phyloP scores from a whole-genome alignment of 2,888 invertebrate genomes.

The Spicauda simplicius region DNA sequence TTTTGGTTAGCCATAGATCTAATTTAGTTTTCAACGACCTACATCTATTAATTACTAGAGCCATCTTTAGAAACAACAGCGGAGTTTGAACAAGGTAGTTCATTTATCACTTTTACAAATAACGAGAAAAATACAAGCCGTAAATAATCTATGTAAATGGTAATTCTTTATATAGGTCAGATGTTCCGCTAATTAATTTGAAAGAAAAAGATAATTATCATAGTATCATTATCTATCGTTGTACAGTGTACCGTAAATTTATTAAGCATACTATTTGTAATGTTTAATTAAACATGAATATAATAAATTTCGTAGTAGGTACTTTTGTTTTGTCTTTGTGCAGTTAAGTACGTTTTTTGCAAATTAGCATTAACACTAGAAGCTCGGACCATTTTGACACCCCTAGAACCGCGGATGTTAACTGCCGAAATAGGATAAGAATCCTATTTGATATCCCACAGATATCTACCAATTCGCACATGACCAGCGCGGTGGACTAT shows the following conservation, averaged over 20 bases:
- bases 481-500: too few relatives aligned
- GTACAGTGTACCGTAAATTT: neutral
- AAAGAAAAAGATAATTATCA: conserved; percentile 11
- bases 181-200: conserved; percentile 23
- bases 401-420: too few relatives aligned
- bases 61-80: neutral
- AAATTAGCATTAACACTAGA: too few relatives aligned
- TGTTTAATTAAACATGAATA: too few relatives aligned
- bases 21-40: neutral
- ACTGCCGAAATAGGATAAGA: too few relatives aligned
- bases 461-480: too few relatives aligned
- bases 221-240: conserved; percentile 9
- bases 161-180: conserved; percentile 23
- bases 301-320: too few relatives aligned
- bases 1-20: neutral
- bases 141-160: conserved; percentile 31
- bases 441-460: too few relatives aligned
- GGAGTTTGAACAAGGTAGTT: neutral
- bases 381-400: too few relatives aligned
- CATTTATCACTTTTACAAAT: conserved; percentile 8
- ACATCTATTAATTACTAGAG: conserved; percentile 8
- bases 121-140: conserved; percentile 10
- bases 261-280: neutral
- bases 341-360: too few relatives aligned
- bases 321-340: too few relatives aligned